Percentiles rank a stretch among this genome's conserved stretches.
Conservation (phyloP, 2,888 invertebrate species). For the Allophyes oxyacanthae region DNA sequence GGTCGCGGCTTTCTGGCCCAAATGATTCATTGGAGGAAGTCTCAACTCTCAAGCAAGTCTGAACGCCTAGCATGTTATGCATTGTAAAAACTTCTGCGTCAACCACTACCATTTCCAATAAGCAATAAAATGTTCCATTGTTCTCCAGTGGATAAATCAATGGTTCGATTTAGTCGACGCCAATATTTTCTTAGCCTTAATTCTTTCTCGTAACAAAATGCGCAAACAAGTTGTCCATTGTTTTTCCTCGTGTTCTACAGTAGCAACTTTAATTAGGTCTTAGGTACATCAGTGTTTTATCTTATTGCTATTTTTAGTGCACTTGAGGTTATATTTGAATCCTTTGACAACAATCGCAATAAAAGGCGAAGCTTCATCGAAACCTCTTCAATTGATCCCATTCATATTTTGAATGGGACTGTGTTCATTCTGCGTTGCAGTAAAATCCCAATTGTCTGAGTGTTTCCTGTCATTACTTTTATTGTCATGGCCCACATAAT, state of each 20-base stretch:
- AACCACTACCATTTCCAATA: constrained; percentile 51
- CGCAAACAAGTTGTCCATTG: constrained; percentile 24
- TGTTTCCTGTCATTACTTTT: constrained; percentile 53
- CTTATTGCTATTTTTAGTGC: constrained; percentile 15
- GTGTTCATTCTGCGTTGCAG: constrained; percentile 40
- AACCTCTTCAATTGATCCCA: constrained; percentile 50
- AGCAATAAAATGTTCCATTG: constrained; percentile 52
- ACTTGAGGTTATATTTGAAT: constrained; percentile 46
- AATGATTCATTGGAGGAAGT: constrained; percentile 56
- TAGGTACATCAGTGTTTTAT: background rate
- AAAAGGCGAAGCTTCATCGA: constrained; percentile 38
- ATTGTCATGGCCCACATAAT: constrained; percentile 35
- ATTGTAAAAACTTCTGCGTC: constrained; percentile 39
- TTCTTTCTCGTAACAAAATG: constrained; percentile 27
- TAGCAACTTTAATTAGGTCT: constrained; percentile 15
- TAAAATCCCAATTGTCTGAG: constrained; percentile 49
- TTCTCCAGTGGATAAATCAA: constrained; percentile 44
- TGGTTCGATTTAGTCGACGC: constrained; percentile 27
- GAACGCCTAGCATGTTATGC: constrained; percentile 27
- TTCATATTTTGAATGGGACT: constrained; percentile 44
- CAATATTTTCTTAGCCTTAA: constrained; percentile 43
- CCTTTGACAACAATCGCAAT: constrained; percentile 34
- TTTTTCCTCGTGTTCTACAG: constrained; percentile 10
- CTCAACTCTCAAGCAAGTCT: constrained; percentile 41
- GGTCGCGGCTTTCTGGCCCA: constrained; percentile 37